Evolutionary conservation across 2,797 vertebrate species (phyloP), one percentile per base, ranked within the genome.

Genomic region (Siniperca obscura): DNA sequence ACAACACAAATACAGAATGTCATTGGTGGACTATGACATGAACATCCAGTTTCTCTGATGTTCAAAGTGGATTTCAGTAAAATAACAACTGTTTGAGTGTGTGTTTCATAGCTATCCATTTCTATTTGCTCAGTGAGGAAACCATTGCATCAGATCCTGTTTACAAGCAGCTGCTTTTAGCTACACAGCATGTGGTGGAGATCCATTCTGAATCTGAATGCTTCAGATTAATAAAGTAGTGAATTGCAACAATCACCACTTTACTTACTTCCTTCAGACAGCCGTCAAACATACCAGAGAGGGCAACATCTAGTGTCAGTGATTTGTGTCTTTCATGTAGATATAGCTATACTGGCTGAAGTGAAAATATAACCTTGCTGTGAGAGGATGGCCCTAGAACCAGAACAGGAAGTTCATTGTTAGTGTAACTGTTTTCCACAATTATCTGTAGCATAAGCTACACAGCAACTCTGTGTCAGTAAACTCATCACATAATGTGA

Each of bases 71-170:
- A 34, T 73, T 46, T 46, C 21, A 42, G 66, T 38, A n/a, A 74
- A 65, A 56, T n/a, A 74, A 74, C 13, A 48, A n/a, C 60, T 50
- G 10, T 38, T 2, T 16, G 48, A 56, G 62, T 44, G 68, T n/a
- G 46, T 65, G 73, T 68, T 78, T 86, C 68, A 53, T 42, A 65
- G 25, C 69, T 57, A 44, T 78, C 70, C 60, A 40, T 74, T 70
- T 81, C 44, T 60, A 14, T 76, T 70, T 59, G 44, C 61, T 77
- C 53, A 4, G 68, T 46, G 76, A 87, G 56, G 19, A 77, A 83
- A 86, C 21, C 30, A 16, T 89, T 91, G 83, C 87, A 87, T 90
- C 83, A 89, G 78, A 81, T 86, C 52, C 70, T 77, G 75, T 80
- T 86, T 80, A 66, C 66, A 77, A 75, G 68, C 19, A 27, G 50